These are phyloP conservation scores for Metridium senile DNA, from an alignment of 92 coral and sea anemone species.

Conservation along the genomic window DNA sequence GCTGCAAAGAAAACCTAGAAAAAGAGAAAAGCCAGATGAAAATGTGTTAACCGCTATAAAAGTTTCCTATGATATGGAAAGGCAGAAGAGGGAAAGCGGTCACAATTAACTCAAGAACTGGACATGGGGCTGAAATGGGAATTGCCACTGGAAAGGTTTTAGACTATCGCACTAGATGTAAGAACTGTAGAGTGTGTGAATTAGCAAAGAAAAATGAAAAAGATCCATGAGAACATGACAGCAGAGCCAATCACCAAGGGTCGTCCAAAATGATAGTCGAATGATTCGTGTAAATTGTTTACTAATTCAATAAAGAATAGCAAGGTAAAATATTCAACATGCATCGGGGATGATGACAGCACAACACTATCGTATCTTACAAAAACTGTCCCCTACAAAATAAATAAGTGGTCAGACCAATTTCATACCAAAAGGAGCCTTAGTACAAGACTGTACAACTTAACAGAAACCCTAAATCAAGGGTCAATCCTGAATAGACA, in stretches of 20 bases:
- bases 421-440: slow-evolving; percentile 23
- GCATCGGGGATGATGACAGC: slow-evolving; percentile 21
- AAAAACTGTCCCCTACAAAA: slow-evolving; percentile 12
- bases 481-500: no score
- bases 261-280: slow-evolving; percentile 66
- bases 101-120: slow-evolving; percentile 57
- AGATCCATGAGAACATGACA: slow-evolving; percentile 50
- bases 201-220: slow-evolving; percentile 24
- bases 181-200: slow-evolving; percentile 48
- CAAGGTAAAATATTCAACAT: slow-evolving; percentile 41
- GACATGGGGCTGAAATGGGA: slow-evolving; percentile 66
- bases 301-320: slow-evolving; percentile 22
- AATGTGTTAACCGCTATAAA: slow-evolving; percentile 23
- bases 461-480: neutral
- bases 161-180: slow-evolving; percentile 46
- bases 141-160: slow-evolving; percentile 50
- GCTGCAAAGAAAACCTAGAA: slow-evolving; percentile 29
- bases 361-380: slow-evolving; percentile 3
- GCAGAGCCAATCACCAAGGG: slow-evolving; percentile 46
- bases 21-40: slow-evolving; percentile 40
- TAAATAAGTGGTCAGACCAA: slow-evolving; percentile 20
- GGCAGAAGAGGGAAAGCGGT: slow-evolving; percentile 57
- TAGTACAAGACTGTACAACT: slow-evolving; percentile 10
- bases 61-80: slow-evolving; percentile 59
- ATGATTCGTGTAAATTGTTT: slow-evolving; percentile 38